phyloP scores from a whole-genome alignment of 2,113 vertebrate species.

The Sinocyclocheilus anophthalmus region DNA sequence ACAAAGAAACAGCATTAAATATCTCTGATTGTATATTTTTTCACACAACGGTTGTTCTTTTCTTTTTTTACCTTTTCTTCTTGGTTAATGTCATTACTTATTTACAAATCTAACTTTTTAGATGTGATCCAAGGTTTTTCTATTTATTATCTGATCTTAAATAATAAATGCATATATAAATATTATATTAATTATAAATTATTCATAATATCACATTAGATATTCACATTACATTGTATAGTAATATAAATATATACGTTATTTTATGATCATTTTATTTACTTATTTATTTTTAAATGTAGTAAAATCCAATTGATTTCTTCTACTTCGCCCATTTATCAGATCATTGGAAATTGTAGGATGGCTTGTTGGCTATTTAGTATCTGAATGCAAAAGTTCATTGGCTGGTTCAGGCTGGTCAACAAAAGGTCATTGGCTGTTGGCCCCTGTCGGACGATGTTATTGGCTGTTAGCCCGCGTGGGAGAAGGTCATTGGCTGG shows the following conservation, averaged over 20 bases:
- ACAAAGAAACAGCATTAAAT: neutral
- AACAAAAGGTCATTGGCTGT: constrained; percentile 50
- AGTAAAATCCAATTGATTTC: neutral
- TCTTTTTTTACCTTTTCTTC: neutral
- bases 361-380: constrained; percentile 10
- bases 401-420: constrained; percentile 41
- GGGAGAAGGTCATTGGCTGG: constrained; percentile 61
- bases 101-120: neutral
- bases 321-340: neutral
- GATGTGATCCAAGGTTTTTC: no score
- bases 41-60: neutral
- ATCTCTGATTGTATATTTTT: neutral
- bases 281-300: neutral
- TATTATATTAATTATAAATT: neutral
- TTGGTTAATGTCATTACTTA: neutral
- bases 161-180: neutral
- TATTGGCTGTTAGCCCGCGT: constrained; percentile 54
- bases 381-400: constrained; percentile 32
- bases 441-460: constrained; percentile 35
- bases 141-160: neutral
- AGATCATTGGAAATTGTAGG: constrained; percentile 15
- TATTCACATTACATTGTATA: neutral
- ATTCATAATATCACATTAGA: neutral
- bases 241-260: neutral
- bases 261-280: neutral